phyloP scores from a whole-genome alignment of 2,797 vertebrate species.

The Agapornis canus region DNA sequence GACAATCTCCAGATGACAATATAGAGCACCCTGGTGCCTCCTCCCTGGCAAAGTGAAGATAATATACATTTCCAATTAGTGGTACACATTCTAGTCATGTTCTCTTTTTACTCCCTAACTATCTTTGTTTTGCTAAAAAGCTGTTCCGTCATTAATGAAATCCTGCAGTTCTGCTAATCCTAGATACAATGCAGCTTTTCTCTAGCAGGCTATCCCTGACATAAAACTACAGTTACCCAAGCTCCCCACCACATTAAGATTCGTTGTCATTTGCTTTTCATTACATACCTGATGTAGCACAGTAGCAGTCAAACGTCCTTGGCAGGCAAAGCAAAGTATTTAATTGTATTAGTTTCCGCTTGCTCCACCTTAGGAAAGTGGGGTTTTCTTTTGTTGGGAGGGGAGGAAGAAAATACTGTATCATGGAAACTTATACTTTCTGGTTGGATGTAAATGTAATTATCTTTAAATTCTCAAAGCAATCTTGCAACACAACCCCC shows the following conservation, averaged over 20 bases:
- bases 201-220: constrained; percentile 61
- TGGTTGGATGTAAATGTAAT: constrained; percentile 33
- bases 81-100: constrained; percentile 77
- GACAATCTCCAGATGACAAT: constrained; percentile 50
- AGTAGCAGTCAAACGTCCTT: constrained; percentile 71
- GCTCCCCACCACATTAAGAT: constrained; percentile 68
- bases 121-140: constrained; percentile 81
- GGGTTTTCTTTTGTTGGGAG: not conserved
- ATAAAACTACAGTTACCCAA: constrained; percentile 80
- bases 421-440: constrained; percentile 32
- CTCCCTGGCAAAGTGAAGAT: constrained; percentile 61
- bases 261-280: constrained; percentile 76
- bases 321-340: constrained; percentile 59
- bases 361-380: constrained; percentile 35
- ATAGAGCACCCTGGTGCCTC: not conserved
- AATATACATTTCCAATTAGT: constrained; percentile 84
- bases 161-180: constrained; percentile 81
- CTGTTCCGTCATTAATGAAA: constrained; percentile 79
- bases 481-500: not conserved
- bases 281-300: constrained; percentile 78
- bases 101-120: constrained; percentile 79
- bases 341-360: constrained; percentile 61
- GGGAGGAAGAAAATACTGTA: not conserved
- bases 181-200: constrained; percentile 80
- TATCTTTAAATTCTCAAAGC: constrained; percentile 21